These are phyloP conservation scores for Panthera tigris DNA, from an alignment of 2,113 vertebrate genomes.

Conservation along the genomic window DNA sequence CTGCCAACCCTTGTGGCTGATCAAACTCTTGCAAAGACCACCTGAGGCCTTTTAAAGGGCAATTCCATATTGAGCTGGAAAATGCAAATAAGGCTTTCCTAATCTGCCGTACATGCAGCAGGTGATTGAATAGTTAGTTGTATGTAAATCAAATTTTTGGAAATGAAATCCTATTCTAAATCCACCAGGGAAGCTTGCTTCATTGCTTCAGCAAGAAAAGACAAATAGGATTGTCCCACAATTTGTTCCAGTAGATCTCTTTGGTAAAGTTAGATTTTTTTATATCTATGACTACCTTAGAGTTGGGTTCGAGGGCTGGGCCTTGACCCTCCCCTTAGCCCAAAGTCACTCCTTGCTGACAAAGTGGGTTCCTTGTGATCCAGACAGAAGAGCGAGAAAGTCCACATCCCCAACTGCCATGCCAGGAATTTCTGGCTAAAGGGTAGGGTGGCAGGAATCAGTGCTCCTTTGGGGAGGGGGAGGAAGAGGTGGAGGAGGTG, in stretches of 20 bases:
- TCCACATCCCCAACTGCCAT: not conserved
- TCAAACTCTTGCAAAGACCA: not conserved
- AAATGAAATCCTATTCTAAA: conserved; percentile 48
- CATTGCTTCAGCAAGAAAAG: not conserved
- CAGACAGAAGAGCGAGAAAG: not conserved
- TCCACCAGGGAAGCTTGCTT: not conserved
- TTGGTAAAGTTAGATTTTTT: not conserved
- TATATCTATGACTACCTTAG: not conserved
- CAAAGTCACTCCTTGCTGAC: not conserved
- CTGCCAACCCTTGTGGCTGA: not conserved
- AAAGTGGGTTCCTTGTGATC: not conserved
- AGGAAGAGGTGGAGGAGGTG: not conserved
- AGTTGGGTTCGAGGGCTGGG: not conserved
- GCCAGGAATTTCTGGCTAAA: not conserved
- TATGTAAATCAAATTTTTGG: not conserved
- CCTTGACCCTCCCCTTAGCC: not conserved
- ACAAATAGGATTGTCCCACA: not conserved
- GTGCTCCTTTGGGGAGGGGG: not conserved
- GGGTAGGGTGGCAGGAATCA: not conserved
- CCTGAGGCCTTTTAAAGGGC: not conserved
- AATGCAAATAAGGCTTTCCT: not conserved
- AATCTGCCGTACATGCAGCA: not conserved
- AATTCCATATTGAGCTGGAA: not conserved
- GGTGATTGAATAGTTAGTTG: not conserved
- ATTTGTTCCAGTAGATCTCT: not conserved